Base-by-base conservation (phyloP, 2,888 invertebrate genomes). In the Erpobdella octoculata region DNA sequence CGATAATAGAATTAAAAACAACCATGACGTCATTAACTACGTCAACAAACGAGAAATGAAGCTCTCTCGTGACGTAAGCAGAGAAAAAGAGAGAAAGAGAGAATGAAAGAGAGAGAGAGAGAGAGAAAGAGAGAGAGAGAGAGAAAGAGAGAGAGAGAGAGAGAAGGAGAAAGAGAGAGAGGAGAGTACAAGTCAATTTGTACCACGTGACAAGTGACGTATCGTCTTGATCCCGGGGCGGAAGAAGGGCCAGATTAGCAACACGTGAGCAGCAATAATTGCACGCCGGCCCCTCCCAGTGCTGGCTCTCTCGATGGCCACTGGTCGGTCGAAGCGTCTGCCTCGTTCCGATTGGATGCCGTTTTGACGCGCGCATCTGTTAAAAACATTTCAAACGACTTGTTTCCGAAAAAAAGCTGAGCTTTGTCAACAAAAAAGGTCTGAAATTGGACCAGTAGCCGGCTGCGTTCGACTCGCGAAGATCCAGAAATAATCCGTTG, bases 201-300 rank as follows among this genome's bases (percentile, higher is more conserved):
- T 53, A 53, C 21, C 53, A n/a, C 21, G 53, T 53, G 53, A 53
- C 53, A 53, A 53, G 53, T 53, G 53, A 53, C 53, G 53, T 53
- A 53, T 53, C 53, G 21, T 53, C 62, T 62, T 62, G 35, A 62
- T 62, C 62, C 62, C 33, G n/a, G 62, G 62, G 62, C 62, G 62
- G 62, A 62, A 35, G 31, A 31, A 4, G 62, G 31, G 12, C 33
- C 31, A 9, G 31, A 31, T 53, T 62, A 31, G 35, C 62, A 62
- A 62, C 62, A 62, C 62, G 62, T 62, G 12, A 62, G 6, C 33
- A 33, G 62, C 62, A 15, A n/a, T 62, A 62, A 62, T 62, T 28
- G 33, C n/a, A 62, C 33, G 62, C 62, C 28, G 33, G 33, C 33
- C 33, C 62, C 62, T 1, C 62, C 62, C 31, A 8, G 0, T 35